Evolutionary conservation across 35 echinoderm and acorn worm species (phyloP).

Genomic region (Ptychodera flava): DNA sequence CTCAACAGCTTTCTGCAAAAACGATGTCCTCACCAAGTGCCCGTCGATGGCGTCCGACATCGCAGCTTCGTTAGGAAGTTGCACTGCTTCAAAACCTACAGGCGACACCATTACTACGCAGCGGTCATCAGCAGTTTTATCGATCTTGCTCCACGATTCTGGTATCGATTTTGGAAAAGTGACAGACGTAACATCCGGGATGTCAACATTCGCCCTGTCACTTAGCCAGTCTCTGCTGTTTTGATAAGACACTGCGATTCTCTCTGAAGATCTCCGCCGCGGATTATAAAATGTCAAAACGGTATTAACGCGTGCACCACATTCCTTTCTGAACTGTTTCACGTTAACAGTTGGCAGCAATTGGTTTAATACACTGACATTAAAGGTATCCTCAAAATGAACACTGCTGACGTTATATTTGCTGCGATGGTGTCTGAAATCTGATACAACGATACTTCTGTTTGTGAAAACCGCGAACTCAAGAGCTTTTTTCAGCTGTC

Average conservation of each 20-base stretch:
- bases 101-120: neutral
- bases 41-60: neutral
- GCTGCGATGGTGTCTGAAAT: neutral
- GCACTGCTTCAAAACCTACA: too few species aligned
- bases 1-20: neutral
- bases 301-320: neutral
- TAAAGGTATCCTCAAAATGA: neutral
- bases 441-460: neutral
- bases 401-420: neutral
- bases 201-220: neutral
- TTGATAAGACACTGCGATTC: too few species aligned
- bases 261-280: too few species aligned
- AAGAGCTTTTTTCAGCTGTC: neutral
- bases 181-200: too few species aligned
- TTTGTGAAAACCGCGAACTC: neutral
- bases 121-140: too few species aligned
- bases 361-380: neutral
- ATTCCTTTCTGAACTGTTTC: neutral
- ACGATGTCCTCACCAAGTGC: neutral
- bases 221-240: too few species aligned
- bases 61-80: too few species aligned
- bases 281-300: neutral
- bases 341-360: neutral
- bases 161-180: too few species aligned
- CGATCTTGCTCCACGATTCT: too few species aligned